Base-by-base conservation (phyloP, 53 echinoderm and acorn worm species). In the Zoroaster sp. region DNA sequence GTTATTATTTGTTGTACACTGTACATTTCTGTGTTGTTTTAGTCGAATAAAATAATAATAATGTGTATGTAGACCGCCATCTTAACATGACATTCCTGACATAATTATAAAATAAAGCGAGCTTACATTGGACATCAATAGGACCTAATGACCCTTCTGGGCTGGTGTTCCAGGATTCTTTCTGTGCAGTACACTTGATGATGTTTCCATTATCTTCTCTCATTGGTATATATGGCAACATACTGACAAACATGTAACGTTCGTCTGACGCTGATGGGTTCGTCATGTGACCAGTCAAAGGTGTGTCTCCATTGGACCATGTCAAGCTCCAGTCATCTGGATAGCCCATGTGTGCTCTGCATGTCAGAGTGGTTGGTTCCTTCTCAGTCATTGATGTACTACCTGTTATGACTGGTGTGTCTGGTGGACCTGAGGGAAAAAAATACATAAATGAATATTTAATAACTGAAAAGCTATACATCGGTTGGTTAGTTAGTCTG, bases 381-480 rank as follows among this genome's bases (percentile, higher is more conserved):
- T 41, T 39, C 41, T 80, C 80, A 12, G 65, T 80, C 80, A 66
- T 65, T 23, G 63, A 11, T 25, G 66, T 5, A 6, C 4, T 40
- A 15, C 65, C 66, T n/a, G 66, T 65, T 40, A 80, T 80, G 1
- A 59, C 41, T 20, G 80, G 66, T 6, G 66, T 20, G 55, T 80
- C 80, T 10, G 80, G 80, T 4, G 80, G 66, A 80, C 80, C 80
- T 80, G n/a, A 10, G 37, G 17, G n/a, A n/a, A n/a, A n/a, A n/a
- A n/a, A n/a, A n/a, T n/a, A n/a, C n/a, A n/a, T n/a, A n/a, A n/a
- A n/a, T n/a, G n/a, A n/a, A n/a, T n/a, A n/a, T n/a, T n/a, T n/a
- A n/a, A n/a, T n/a, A n/a, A n/a, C n/a, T n/a, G n/a, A n/a, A n/a
- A n/a, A n/a, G n/a, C n/a, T n/a, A n/a, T n/a, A n/a, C n/a, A n/a